A percentile compares a stretch with the other conserved stretches of the same genome.
phyloP scores from a whole-genome alignment of 2,113 vertebrate species.

The Enhydra lutris region DNA sequence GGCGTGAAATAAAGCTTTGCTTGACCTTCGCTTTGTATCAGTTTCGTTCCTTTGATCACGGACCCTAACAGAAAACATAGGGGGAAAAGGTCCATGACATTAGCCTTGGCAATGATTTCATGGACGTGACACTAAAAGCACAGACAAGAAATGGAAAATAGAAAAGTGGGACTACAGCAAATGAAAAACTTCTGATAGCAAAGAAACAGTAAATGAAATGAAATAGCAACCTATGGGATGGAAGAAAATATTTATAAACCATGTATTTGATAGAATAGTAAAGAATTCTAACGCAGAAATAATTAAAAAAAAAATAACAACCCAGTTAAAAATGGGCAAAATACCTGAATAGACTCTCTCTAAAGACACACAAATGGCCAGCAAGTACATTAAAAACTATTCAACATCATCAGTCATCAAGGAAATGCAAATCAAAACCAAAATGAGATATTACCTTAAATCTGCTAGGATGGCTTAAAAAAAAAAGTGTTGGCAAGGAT shows the following conservation, averaged over 20 bases:
- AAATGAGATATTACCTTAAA: not conserved
- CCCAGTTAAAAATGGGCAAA: not conserved
- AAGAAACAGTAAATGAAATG: not conserved
- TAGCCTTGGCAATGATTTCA: not conserved
- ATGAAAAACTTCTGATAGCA: not conserved
- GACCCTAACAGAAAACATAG: not conserved
- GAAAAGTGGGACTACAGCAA: not conserved
- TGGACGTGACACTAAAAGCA: not conserved
- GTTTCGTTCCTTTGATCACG: too few relatives aligned
- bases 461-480: not conserved
- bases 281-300: not conserved
- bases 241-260: not conserved
- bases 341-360: not conserved
- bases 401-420: not conserved
- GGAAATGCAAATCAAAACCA: not conserved
- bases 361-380: not conserved
- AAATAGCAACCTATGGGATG: not conserved
- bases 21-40: too few relatives aligned
- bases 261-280: not conserved
- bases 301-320: not conserved
- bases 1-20: too few relatives aligned
- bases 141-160: not conserved
- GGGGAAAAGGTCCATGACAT: not conserved
- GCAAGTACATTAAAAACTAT: not conserved
- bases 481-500: not conserved